Evolutionary conservation across 1,140 invertebrate genomes (phyloP), one percentile per base, ranked within the genome.

Genomic region (Carposina sasakii): DNA sequence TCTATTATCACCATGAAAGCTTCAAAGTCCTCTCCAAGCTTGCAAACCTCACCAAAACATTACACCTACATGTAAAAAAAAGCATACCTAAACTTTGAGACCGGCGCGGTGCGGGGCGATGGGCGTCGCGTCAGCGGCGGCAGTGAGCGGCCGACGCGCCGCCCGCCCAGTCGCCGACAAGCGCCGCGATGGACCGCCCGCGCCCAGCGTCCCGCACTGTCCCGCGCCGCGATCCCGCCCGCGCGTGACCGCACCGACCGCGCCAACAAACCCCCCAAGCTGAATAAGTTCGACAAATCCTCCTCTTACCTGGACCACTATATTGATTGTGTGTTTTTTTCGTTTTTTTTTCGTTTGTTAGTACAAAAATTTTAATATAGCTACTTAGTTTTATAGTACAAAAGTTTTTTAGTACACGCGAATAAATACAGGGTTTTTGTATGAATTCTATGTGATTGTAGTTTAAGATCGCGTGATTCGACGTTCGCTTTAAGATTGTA

Each of bases 381-480:
- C 70, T 73, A 61, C 48, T 52, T 71, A 75, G 66, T 33, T 15
- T 17, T 37, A 19, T 19, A 37, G 20, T 8, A 37, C 2, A 6
- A 37, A 71, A 55, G 67, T 54, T 37, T 37, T 82, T 78, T 75
- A 70, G 67, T 76, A 81, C 66, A 67, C 67, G 76, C 63, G 71
- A 76, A 76, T 78, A 70, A 76, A 81, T 81, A 84, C 81, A 84
- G 81, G 81, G 81, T 84, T 81, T 82, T 84, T 84, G 75, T 84
- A 81, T 81, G 75, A 84, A 81, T 78, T 76, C 76, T 81, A 78
- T 84, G 81, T 84, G 81, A 84, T 84, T 76, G 81, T 84, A 84
- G 81, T 71, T 75, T 84, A 81, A 81, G 76, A n/a, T 67, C 73
- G 73, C 71, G n/a, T n/a, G n/a, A n/a, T n/a, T n/a, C n/a, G n/a